Conservation (phyloP, 2,888 invertebrate species). For the Perithous albicinctus region DNA sequence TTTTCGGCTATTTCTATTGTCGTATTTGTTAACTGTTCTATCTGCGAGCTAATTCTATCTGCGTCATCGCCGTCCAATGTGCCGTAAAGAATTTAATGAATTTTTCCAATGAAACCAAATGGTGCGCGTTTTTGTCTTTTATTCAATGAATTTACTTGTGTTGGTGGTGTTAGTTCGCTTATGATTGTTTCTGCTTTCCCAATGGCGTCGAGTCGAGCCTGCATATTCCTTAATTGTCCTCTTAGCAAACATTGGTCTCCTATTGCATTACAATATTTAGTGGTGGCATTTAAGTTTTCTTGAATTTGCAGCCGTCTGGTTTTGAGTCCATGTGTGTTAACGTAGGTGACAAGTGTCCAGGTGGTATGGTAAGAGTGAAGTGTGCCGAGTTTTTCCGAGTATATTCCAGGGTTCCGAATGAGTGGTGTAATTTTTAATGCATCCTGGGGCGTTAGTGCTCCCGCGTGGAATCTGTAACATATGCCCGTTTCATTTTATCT, state of each 20-base stretch:
- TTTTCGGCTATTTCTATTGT: slow-evolving; percentile 9
- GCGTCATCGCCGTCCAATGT: slow-evolving; percentile 10
- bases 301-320: background rate
- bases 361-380: too few relatives aligned
- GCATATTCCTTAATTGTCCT: slow-evolving; percentile 1
- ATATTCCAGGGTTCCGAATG: background rate
- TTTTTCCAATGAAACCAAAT: slow-evolving; percentile 4
- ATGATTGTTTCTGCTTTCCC: background rate
- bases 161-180: too few relatives aligned
- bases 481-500: too few relatives aligned
- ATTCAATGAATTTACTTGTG: too few relatives aligned
- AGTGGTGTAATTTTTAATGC: background rate
- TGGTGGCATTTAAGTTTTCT: background rate
- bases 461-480: background rate
- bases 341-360: background rate
- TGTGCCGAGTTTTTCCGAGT: too few relatives aligned
- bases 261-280: background rate
- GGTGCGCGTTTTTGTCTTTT: background rate
- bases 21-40: background rate
- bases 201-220: slow-evolving; percentile 1
- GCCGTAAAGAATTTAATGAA: slow-evolving; percentile 7
- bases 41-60: slow-evolving; percentile 7
- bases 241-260: slow-evolving; percentile 1
- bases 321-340: background rate
- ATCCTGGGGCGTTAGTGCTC: background rate